Percentiles rank a stretch among this genome's conserved stretches.
Evolutionary conservation across 2,888 invertebrate genomes (phyloP).

Genomic region (Papilio elwesi): DNA sequence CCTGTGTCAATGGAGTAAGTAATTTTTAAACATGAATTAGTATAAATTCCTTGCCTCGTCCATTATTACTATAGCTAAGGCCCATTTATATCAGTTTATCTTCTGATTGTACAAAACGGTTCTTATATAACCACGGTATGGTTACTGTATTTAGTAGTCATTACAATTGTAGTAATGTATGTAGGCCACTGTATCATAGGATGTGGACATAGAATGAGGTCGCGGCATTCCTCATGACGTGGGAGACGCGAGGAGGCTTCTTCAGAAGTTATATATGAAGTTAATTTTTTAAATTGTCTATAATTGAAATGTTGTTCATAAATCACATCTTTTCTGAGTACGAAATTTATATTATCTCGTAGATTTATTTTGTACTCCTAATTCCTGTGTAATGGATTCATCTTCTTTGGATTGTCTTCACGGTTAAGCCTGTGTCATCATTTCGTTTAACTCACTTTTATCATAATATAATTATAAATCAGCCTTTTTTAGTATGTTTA

Average conservation of each 20-base stretch:
- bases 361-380: neutral
- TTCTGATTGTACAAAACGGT: neutral
- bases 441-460: no score
- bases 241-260: conserved; percentile 11
- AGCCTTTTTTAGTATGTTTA: no score
- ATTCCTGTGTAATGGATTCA: conserved; percentile 1
- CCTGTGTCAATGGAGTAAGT: no score
- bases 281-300: conserved; percentile 34
- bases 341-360: neutral
- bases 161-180: conserved; percentile 3
- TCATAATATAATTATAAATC: no score
- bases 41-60: no score
- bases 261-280: conserved; percentile 29
- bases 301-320: conserved; percentile 29
- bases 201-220: conserved; percentile 32
- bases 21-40: no score
- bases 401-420: neutral
- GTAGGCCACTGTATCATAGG: neutral
- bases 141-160: neutral
- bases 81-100: neutral
- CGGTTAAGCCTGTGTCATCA: no score
- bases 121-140: neutral
- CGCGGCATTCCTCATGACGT: conserved; percentile 17
- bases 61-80: no score
- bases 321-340: conserved; percentile 2